phyloP scores from a whole-genome alignment of 2,113 vertebrate species.

The Daphoenositta chrysoptera region DNA sequence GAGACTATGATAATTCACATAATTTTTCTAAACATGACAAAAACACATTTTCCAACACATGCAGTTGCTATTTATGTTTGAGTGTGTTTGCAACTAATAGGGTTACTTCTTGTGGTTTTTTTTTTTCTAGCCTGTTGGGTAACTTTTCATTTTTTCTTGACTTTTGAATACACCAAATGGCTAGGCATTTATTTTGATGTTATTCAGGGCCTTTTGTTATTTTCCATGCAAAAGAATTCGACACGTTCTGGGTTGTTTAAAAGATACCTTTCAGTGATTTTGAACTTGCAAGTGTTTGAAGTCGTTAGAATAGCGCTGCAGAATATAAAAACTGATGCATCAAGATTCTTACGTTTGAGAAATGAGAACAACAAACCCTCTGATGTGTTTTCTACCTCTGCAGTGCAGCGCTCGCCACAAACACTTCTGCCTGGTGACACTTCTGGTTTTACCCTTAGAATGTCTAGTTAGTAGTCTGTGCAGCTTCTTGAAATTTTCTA shows the following conservation, averaged over 20 bases:
- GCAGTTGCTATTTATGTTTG: neutral
- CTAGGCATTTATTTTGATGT: neutral
- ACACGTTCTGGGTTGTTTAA: neutral
- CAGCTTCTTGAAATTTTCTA: neutral
- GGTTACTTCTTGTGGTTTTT: neutral
- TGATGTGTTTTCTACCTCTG: constrained; percentile 7
- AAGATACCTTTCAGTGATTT: constrained; percentile 4
- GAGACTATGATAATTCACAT: neutral
- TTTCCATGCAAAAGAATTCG: neutral
- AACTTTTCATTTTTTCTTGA: neutral
- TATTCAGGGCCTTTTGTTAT: neutral
- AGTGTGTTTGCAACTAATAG: neutral
- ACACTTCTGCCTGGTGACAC: neutral
- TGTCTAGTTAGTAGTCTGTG: neutral
- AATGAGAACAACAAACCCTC: neutral
- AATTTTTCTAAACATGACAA: neutral
- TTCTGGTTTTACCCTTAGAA: neutral
- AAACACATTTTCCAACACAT: neutral
- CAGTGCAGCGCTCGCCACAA: neutral
- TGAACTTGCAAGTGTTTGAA: constrained; percentile 33
- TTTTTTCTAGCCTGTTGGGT: neutral
- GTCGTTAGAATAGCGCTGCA: neutral
- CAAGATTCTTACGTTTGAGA: neutral
- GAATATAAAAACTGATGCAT: constrained; percentile 16
- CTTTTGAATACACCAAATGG: neutral